Percentiles rank a stretch among this genome's conserved stretches.
These are phyloP conservation scores for Rhinella marina DNA, from an alignment of 2,797 vertebrate genomes.

Conservation along the genomic window DNA sequence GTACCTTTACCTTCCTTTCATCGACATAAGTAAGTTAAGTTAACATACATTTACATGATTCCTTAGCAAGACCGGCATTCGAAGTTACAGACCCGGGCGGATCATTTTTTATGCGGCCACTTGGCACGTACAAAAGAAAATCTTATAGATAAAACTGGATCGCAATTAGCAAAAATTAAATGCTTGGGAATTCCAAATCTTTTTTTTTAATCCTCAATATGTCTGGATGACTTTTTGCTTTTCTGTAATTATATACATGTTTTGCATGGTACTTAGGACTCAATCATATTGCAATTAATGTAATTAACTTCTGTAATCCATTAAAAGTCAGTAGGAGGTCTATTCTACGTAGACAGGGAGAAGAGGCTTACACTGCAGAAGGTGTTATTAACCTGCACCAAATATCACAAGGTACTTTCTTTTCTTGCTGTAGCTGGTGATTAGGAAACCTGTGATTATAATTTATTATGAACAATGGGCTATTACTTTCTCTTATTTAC, in stretches of 20 bases:
- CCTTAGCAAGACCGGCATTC: background rate
- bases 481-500: constrained; percentile 76
- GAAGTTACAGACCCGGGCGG: constrained; percentile 4
- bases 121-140: constrained; percentile 64
- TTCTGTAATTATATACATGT: constrained; percentile 84
- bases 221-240: constrained; percentile 84
- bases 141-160: constrained; percentile 82
- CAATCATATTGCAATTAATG: constrained; percentile 90
- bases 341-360: constrained; percentile 84
- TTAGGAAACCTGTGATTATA: constrained; percentile 82
- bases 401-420: constrained; percentile 84
- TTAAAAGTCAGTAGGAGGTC: constrained; percentile 87
- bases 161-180: constrained; percentile 83
- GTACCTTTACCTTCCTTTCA: background rate
- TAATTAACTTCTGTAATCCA: constrained; percentile 87
- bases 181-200: constrained; percentile 82
- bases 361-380: constrained; percentile 77
- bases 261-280: constrained; percentile 86
- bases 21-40: background rate
- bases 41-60: background rate
- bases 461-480: constrained; percentile 81
- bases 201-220: constrained; percentile 78
- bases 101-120: constrained; percentile 42
- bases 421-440: constrained; percentile 80
- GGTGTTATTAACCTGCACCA: constrained; percentile 86